These are phyloP conservation scores for Heliconius hortense DNA, from an alignment of 2,888 invertebrate genomes.

Conservation along the genomic window DNA sequence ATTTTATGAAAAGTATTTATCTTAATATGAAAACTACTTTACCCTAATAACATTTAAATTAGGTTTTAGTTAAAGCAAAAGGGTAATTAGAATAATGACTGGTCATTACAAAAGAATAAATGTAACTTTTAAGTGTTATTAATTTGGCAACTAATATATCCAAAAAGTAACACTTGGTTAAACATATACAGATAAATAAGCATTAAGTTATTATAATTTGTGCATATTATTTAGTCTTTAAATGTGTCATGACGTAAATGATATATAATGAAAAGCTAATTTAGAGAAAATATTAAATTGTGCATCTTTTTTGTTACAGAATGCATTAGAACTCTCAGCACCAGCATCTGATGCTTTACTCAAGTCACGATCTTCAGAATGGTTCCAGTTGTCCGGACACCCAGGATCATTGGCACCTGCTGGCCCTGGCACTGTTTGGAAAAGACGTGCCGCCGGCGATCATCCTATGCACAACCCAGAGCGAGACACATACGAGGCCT, in stretches of 20 bases:
- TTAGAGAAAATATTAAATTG: not conserved
- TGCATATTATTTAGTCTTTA: not conserved
- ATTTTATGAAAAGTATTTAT: not conserved
- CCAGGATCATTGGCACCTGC: conserved; percentile 96
- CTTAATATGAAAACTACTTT: conserved; percentile 11
- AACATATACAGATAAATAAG: not conserved
- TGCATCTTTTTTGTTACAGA: conserved; percentile 83
- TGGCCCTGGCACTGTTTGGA: conserved; percentile 96
- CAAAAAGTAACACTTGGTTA: not conserved
- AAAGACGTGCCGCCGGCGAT: conserved; percentile 88
- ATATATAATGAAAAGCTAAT: not conserved
- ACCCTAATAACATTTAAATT: conserved; percentile 21
- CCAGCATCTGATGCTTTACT: conserved; percentile 94
- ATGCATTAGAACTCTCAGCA: conserved; percentile 94
- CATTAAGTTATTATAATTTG: not conserved
- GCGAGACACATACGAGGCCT: conserved; percentile 88
- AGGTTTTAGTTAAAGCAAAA: conserved; percentile 23
- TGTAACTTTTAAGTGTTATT: conserved; percentile 11
- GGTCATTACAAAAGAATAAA: conserved; percentile 1
- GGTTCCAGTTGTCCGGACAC: conserved; percentile 97
- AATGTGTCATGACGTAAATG: not conserved
- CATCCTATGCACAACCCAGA: conserved; percentile 88
- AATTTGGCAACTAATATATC: not conserved
- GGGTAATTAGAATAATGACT: conserved; percentile 22
- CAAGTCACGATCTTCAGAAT: conserved; percentile 85